phyloP scores from a whole-genome alignment of 2,888 invertebrate species.

The Odontothrips loti region DNA sequence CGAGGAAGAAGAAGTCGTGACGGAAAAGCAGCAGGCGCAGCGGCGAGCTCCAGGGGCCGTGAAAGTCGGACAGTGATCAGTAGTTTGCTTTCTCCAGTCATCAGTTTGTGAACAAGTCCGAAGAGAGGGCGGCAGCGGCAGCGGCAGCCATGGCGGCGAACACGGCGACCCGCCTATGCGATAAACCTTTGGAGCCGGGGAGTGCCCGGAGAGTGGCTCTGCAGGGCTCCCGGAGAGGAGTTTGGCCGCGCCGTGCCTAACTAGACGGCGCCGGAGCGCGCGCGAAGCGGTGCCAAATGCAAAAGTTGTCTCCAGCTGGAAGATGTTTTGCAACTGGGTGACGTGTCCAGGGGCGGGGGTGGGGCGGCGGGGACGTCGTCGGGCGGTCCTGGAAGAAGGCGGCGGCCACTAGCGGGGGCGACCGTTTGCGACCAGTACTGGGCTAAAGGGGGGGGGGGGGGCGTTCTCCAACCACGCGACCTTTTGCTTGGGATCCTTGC shows the following conservation, averaged over 20 bases:
- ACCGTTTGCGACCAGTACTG: too few species aligned
- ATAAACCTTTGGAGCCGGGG: too few species aligned
- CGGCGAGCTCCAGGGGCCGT: background rate
- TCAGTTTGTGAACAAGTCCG: conserved; percentile 17
- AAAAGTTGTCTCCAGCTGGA: conserved; percentile 7
- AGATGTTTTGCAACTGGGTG: conserved; percentile 14
- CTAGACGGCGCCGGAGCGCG: background rate
- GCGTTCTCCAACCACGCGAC: too few species aligned
- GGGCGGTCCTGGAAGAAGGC: too few species aligned
- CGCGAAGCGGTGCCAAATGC: conserved; percentile 12
- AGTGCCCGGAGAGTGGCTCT: background rate
- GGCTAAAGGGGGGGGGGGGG: too few species aligned
- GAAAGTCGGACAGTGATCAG: conserved; percentile 15
- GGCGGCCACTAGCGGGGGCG: too few species aligned
- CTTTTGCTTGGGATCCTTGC: too few species aligned
- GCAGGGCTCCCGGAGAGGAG: too few species aligned
- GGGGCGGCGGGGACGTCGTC: background rate
- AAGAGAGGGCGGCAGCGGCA: background rate
- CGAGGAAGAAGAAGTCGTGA: too few species aligned
- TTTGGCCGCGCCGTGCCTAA: too few species aligned
- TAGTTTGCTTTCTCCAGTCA: conserved; percentile 22
- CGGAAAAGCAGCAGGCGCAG: background rate
- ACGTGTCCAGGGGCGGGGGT: background rate
- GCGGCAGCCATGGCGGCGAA: too few species aligned
- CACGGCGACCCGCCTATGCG: too few species aligned